Evolutionary conservation across 2,888 invertebrate genomes (phyloP), one percentile per base, ranked within the genome.

Genomic region (Mimumesa dahlbomi): DNA sequence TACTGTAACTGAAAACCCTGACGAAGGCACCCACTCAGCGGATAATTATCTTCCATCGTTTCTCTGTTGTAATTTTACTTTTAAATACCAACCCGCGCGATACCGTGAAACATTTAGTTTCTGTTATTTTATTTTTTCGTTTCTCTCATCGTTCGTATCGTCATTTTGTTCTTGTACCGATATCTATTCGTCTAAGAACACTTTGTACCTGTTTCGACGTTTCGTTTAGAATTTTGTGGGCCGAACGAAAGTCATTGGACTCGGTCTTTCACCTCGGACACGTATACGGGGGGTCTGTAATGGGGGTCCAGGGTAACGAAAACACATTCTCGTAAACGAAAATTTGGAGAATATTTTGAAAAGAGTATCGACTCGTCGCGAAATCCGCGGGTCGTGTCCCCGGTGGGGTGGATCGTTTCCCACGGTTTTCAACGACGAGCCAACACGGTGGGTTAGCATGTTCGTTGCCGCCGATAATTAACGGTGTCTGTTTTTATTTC

Each of bases 1-100:
- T 85, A 88, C 88, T 89, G 89, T 88, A 89, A 89, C 87, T 83
- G 81, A 89, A 89, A 89, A 88, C 89, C 89, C 89, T 88, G 82
- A 89, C 89, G 86, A 86, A 89, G 88, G 89, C 88, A 88, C 85
- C 82, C 87, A 89, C 88, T 87, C 54, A 74, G 77, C 85, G 87
- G 85, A 76, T 52, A 34, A 52, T 19, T 40, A 5, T 43, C 52
- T 53, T 43, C 25, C 34, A 25, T 56, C 5, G 31, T 22, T 22
- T 53, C 43, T 45, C 5, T 48, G 13, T 46, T 57, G 42, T 50
- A 13, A 14, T 48, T 14, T 45, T 11, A 25, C 5, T 14, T 13
- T 43, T 38, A 7, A 42, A 42, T 19, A 3, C 9, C 25, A 25
- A 25, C 7, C 21, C 5, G 0, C 7, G 11, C 9, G 7, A 19